These are phyloP conservation scores for Cheirogaleus major DNA, from an alignment of 2,797 vertebrate species.

Conservation along the genomic window DNA sequence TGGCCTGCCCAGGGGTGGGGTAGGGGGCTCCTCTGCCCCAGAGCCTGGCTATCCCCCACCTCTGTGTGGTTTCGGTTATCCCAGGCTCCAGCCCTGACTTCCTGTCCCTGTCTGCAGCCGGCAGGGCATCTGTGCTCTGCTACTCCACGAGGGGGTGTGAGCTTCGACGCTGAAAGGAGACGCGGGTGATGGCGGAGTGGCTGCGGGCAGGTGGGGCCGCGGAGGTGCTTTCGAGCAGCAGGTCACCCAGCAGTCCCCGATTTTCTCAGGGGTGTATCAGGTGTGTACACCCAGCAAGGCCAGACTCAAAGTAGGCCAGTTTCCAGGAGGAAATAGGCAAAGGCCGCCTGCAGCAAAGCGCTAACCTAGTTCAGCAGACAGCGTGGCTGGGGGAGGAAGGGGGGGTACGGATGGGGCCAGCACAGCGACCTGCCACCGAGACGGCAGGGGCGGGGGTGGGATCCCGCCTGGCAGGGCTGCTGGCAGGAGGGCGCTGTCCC, in stretches of 20 bases:
- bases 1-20: neutral
- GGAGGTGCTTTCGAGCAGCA: fast-evolving
- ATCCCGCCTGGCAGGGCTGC: no score
- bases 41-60: fast-evolving
- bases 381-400: neutral
- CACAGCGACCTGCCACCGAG: fast-evolving
- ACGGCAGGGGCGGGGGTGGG: fast-evolving
- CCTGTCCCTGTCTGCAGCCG: neutral
- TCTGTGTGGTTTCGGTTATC: neutral
- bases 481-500: no score
- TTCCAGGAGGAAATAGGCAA: conserved; percentile 80
- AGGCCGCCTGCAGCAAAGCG: conserved; percentile 65
- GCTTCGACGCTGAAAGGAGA: neutral
- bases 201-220: fast-evolving
- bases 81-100: neutral
- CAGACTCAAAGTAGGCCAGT: conserved; percentile 84
- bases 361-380: conserved; percentile 79
- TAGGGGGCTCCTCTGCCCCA: neutral
- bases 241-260: fast-evolving
- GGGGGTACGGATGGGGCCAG: fast-evolving
- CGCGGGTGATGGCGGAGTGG: neutral
- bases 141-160: fast-evolving
- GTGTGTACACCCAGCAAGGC: neutral
- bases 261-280: neutral
- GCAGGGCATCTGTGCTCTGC: fast-evolving